These are phyloP conservation scores for Metallyticus violacea DNA, from an alignment of 2,888 invertebrate genomes.

Conservation along the genomic window DNA sequence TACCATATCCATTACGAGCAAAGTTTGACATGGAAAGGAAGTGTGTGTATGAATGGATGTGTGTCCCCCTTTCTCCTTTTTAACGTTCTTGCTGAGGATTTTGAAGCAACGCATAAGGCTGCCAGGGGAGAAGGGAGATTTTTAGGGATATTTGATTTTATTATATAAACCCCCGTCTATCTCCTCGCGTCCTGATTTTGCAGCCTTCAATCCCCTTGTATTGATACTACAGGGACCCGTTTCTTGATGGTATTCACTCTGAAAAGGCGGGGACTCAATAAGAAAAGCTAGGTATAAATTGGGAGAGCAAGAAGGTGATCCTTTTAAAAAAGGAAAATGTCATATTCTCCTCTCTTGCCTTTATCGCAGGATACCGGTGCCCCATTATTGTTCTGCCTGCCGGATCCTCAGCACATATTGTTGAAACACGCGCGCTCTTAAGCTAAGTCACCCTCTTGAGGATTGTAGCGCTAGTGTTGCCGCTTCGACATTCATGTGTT, in stretches of 20 bases:
- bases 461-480: too few relatives aligned
- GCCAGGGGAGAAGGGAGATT: too few relatives aligned
- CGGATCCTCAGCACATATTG: not conserved
- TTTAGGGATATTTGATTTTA: not conserved
- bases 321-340: slow-evolving; percentile 21
- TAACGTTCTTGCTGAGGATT: not conserved
- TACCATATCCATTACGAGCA: not conserved
- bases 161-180: not conserved
- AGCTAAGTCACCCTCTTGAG: too few relatives aligned
- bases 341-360: slow-evolving; percentile 1
- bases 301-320: slow-evolving; percentile 23
- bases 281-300: not conserved
- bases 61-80: not conserved
- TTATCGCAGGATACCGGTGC: not conserved
- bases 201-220: not conserved
- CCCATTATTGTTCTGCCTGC: not conserved
- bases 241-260: not conserved
- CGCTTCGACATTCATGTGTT: too few relatives aligned
- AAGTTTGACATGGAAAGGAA: too few relatives aligned
- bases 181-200: too few relatives aligned
- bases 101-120: not conserved
- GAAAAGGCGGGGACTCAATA: slow-evolving; percentile 6
- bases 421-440: not conserved
- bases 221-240: not conserved
- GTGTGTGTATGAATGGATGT: too few relatives aligned